Conservation (phyloP, 2,113 vertebrate species). For the Gadus chalcogrammus region DNA sequence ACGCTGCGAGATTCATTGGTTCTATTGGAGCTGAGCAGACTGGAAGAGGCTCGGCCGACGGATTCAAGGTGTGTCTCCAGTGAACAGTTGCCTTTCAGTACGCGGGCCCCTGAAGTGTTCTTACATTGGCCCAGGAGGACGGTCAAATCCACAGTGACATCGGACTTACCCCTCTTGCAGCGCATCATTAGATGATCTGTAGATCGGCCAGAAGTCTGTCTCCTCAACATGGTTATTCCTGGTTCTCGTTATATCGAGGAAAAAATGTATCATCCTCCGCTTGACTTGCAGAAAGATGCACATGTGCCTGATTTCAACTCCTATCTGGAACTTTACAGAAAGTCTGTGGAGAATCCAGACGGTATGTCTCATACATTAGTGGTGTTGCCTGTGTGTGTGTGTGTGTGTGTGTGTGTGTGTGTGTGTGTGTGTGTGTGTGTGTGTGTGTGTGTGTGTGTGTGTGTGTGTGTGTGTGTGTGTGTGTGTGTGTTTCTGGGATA, state of each 20-base stretch:
- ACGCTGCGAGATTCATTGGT: slow-evolving; percentile 55
- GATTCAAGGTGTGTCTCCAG: slow-evolving; percentile 54
- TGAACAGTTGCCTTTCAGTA: slow-evolving; percentile 6
- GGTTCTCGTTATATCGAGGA: slow-evolving; percentile 52
- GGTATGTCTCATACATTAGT: slow-evolving; percentile 58
- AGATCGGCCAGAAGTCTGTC: slow-evolving; percentile 18
- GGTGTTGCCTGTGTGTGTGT: not conserved
- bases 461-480: not conserved
- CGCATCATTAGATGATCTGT: slow-evolving; percentile 28
- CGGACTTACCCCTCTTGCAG: slow-evolving; percentile 39
- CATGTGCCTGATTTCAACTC: slow-evolving; percentile 72
- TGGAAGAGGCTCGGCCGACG: slow-evolving; percentile 37
- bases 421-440: not conserved
- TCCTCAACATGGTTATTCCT: slow-evolving; percentile 64
- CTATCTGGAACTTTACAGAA: slow-evolving; percentile 71
- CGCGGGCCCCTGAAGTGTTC: slow-evolving; percentile 40
- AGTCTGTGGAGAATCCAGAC: slow-evolving; percentile 76
- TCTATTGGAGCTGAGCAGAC: slow-evolving; percentile 51
- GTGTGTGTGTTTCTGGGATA: not conserved
- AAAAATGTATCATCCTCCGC: slow-evolving; percentile 62
- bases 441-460: not conserved
- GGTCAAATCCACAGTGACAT: slow-evolving; percentile 40
- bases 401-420: slow-evolving; percentile 2
- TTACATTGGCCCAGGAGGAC: slow-evolving; percentile 31
- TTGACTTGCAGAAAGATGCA: slow-evolving; percentile 66